A percentile compares a stretch with the other conserved stretches of the same genome.
These are phyloP conservation scores for Aplidium turbinatum DNA, from an alignment of 23 tunicate genomes.

Conservation along the genomic window DNA sequence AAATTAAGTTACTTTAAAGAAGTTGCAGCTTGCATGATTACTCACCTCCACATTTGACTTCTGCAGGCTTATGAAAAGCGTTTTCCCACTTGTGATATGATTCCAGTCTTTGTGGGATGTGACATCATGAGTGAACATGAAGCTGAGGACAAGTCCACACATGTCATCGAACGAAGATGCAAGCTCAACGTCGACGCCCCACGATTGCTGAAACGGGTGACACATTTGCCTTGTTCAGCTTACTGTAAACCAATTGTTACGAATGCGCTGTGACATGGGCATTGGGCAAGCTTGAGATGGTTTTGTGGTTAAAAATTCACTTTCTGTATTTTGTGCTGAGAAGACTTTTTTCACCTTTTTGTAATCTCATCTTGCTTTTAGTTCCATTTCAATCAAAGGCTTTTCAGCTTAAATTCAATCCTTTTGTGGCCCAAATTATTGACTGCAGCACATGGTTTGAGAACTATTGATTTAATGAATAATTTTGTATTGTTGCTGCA, in stretches of 20 bases:
- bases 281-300: not conserved
- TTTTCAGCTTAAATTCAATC: no score
- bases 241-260: no score
- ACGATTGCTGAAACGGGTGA: conserved; percentile 74
- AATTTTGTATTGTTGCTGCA: no score
- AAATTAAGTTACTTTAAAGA: no score
- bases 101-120: conserved; percentile 94
- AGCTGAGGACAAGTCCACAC: conserved; percentile 71
- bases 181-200: conserved; percentile 93
- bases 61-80: conserved; percentile 91
- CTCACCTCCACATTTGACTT: no score
- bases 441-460: no score
- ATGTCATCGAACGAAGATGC: conserved; percentile 86
- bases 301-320: not conserved
- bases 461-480: no score
- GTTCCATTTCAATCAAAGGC: no score
- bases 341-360: not conserved
- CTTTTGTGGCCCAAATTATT: no score
- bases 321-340: conserved; percentile 5
- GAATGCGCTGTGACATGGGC: no score
- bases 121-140: conserved; percentile 74
- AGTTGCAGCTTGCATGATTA: no score
- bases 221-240: no score
- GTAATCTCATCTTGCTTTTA: not conserved
- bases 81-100: conserved; percentile 97